phyloP scores from a whole-genome alignment of 2,797 vertebrate genomes.

The Acrocephalus scirpaceus region DNA sequence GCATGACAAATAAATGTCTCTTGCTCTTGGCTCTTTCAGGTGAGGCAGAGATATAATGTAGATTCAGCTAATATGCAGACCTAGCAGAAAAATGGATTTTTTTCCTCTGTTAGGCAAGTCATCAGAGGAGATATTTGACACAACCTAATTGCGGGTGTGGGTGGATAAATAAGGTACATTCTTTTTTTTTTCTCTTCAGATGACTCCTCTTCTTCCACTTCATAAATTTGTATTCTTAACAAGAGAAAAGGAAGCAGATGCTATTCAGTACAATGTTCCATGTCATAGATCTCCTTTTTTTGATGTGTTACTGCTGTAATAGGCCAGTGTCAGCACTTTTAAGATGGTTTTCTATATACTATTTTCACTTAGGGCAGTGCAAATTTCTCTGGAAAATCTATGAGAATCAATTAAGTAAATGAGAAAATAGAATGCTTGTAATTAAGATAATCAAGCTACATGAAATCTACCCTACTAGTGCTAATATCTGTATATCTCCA shows the following conservation, averaged over 20 bases:
- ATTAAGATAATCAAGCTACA: conserved; percentile 77
- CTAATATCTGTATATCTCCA: conserved; percentile 71
- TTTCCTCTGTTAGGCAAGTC: background rate
- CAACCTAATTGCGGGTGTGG: conserved; percentile 29
- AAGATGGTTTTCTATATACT: background rate
- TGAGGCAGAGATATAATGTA: conserved; percentile 33
- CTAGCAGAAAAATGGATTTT: conserved; percentile 47
- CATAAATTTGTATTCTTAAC: conserved; percentile 57
- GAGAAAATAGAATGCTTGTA: conserved; percentile 77
- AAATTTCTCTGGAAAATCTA: conserved; percentile 70
- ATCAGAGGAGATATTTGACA: conserved; percentile 1
- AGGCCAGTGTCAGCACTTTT: conserved; percentile 3
- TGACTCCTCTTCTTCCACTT: background rate
- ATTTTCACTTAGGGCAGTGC: conserved; percentile 55
- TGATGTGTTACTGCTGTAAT: background rate
- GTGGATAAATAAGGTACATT: conserved; percentile 58
- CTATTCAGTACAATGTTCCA: conserved; percentile 21
- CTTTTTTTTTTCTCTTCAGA: background rate
- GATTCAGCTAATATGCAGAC: conserved; percentile 38
- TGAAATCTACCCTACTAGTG: conserved; percentile 66
- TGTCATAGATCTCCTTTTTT: background rate
- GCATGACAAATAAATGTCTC: conserved; percentile 51
- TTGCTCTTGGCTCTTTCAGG: conserved; percentile 20
- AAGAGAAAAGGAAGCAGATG: conserved; percentile 42
- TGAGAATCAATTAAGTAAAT: conserved; percentile 79